These are phyloP conservation scores for Bolborhynchus lineola DNA, from an alignment of 2,113 vertebrate species.

Conservation along the genomic window DNA sequence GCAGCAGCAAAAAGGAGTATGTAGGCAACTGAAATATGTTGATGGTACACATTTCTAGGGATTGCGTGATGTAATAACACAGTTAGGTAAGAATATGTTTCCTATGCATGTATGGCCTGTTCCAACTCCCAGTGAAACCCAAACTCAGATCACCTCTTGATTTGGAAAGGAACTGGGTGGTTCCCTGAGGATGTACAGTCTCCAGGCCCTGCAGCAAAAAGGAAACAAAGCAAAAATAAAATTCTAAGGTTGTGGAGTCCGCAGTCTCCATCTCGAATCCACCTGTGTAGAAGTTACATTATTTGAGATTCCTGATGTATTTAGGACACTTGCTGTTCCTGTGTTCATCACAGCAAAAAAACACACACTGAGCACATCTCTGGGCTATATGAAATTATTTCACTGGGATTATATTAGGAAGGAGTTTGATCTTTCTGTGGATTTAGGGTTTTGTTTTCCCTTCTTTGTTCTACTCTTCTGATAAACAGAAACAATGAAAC, in stretches of 20 bases:
- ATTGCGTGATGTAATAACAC: not conserved
- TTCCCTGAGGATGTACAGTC: not conserved
- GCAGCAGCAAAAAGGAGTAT: not conserved
- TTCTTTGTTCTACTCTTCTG: not conserved
- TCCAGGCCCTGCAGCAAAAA: not conserved
- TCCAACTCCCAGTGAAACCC: not conserved
- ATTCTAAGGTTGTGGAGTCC: not conserved
- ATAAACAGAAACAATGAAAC: not conserved
- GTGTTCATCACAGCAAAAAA: not conserved
- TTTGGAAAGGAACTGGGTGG: not conserved
- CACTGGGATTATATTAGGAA: not conserved
- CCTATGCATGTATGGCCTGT: not conserved
- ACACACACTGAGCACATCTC: not conserved
- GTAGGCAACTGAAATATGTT: not conserved
- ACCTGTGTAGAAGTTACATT: not conserved
- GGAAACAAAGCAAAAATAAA: not conserved
- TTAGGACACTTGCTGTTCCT: not conserved
- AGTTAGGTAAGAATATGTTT: not conserved
- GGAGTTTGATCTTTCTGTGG: not conserved
- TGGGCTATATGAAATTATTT: not conserved
- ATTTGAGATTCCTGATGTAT: not conserved
- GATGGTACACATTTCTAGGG: not conserved
- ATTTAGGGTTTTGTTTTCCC: not conserved
- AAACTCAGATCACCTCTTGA: not conserved
- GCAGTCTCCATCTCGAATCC: not conserved